A percentile compares a stretch with the other conserved stretches of the same genome.
phyloP scores from a whole-genome alignment of 2,888 invertebrate species.

The Congeria kusceri region DNA sequence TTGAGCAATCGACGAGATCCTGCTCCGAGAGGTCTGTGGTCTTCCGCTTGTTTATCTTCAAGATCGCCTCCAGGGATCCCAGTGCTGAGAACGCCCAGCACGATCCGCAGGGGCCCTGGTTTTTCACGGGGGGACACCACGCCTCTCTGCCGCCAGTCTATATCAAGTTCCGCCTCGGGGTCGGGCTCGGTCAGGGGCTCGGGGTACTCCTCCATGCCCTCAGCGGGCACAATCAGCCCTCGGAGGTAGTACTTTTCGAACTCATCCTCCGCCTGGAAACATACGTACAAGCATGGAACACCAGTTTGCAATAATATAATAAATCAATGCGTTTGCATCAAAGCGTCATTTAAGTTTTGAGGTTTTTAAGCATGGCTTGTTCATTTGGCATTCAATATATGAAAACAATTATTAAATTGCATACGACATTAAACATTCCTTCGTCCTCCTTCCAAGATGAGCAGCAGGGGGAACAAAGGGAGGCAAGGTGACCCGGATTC shows the following conservation, averaged over 20 bases:
- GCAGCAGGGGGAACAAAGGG: too few relatives aligned
- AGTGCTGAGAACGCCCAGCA: conserved; percentile 45
- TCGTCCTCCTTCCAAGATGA: too few relatives aligned
- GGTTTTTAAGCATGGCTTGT: too few relatives aligned
- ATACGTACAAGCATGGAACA: too few relatives aligned
- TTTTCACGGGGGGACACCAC: conserved; percentile 25
- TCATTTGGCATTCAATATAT: too few relatives aligned
- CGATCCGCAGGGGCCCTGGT: conserved; percentile 32
- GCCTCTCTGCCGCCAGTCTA: conserved; percentile 30
- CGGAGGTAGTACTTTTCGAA: conserved; percentile 32
- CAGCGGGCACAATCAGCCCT: conserved; percentile 29
- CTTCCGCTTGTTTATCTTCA: conserved; percentile 1
- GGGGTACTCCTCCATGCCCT: conserved; percentile 23
- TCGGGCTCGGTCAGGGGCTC: conserved; percentile 30
- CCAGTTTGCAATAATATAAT: too few relatives aligned
- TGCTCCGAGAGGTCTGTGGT: conserved; percentile 29
- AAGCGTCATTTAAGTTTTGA: too few relatives aligned
- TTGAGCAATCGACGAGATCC: conserved; percentile 29
- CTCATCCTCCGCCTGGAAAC: conserved; percentile 49
- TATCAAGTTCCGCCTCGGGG: not conserved
- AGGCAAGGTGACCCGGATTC: too few relatives aligned
- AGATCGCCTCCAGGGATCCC: conserved; percentile 22
- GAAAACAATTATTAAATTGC: too few relatives aligned
- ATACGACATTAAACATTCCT: too few relatives aligned
- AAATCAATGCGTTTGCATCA: too few relatives aligned